These are phyloP conservation scores for Spodoptera litura DNA, from an alignment of 1,140 invertebrate species.

Conservation along the genomic window DNA sequence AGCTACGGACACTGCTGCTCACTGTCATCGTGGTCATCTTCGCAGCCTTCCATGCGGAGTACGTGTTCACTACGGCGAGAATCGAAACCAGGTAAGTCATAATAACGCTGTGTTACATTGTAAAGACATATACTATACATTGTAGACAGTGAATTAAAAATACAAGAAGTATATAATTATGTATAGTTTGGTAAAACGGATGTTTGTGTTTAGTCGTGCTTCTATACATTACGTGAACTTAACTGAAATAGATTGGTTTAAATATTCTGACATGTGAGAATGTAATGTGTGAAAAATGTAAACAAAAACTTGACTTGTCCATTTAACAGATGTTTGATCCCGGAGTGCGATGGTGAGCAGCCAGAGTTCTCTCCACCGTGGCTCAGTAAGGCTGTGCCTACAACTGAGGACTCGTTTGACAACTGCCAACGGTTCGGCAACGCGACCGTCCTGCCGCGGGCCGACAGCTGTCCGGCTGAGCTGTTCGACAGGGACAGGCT, in stretches of 20 bases:
- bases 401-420: slow-evolving; percentile 39
- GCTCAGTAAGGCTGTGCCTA: slow-evolving; percentile 85
- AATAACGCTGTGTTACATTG: background rate
- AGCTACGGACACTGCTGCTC: slow-evolving; percentile 84
- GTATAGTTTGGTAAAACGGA: no score
- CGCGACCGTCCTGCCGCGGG: slow-evolving; percentile 1
- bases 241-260: background rate
- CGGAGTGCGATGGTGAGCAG: slow-evolving; percentile 85
- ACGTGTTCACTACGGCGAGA: slow-evolving; percentile 87
- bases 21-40: slow-evolving; percentile 86
- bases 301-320: no score
- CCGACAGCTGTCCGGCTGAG: slow-evolving; percentile 48
- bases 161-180: no score
- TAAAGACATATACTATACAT: no score
- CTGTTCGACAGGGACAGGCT: slow-evolving; percentile 45
- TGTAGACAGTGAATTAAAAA: no score
- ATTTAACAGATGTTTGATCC: slow-evolving; percentile 87
- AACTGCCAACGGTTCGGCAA: slow-evolving; percentile 58
- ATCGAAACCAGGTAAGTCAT: slow-evolving; percentile 85
- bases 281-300: no score
- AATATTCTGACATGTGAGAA: slow-evolving; percentile 46
- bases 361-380: slow-evolving; percentile 83
- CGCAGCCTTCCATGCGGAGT: slow-evolving; percentile 85
- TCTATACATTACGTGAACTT: background rate
- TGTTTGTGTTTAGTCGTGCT: no score